Evolutionary conservation across 2,797 vertebrate species (phyloP), one percentile per base, ranked within the genome.

Genomic region (Esox lucius): DNA sequence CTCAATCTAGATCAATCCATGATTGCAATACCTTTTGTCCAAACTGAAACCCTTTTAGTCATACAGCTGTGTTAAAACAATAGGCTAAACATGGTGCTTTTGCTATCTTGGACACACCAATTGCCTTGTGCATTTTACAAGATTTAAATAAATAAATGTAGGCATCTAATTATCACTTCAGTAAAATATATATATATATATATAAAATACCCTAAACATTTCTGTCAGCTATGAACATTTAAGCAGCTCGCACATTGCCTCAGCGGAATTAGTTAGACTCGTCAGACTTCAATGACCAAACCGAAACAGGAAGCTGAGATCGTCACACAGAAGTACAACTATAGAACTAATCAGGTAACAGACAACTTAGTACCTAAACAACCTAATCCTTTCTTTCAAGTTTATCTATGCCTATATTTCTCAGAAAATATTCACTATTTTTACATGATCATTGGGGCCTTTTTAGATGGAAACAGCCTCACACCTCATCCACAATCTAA

Each of bases 231-330:
- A 15, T 31, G 2, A 70, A 80, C 59, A 70, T 76, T 65, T 77
- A 31, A 78, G 75, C 75, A 79, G 42, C 78, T 75, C 78, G 73
- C 66, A 68, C 81, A 68, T 65, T 71, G 78, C 83, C 71, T 73
- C 62, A 85, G 76, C 88, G 88, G 87, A 92, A 92, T 89, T 80
- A 16, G 85, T 89, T 86, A 70, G 12, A 24, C n/a, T 13, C 77
- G 80, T 62, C 76, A 82, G 62, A 81, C 85, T 75, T 88, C 86
- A 83, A 59, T 48, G 68, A 80, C 67, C 62, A 87, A 86, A 82
- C 69, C 79, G 81, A 85, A 93, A 92, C 90, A 93, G 92, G 91
- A 93, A 90, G 84, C 78, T 68, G 56, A 75, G 81, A 84, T 90
- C 83, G 84, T 87, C 70, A 87, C 83, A 80, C 68, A 8, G 16